Percentiles rank a stretch among this genome's conserved stretches.
These are phyloP conservation scores for Xylota sylvarum DNA, from an alignment of 2,888 invertebrate species.

Conservation along the genomic window DNA sequence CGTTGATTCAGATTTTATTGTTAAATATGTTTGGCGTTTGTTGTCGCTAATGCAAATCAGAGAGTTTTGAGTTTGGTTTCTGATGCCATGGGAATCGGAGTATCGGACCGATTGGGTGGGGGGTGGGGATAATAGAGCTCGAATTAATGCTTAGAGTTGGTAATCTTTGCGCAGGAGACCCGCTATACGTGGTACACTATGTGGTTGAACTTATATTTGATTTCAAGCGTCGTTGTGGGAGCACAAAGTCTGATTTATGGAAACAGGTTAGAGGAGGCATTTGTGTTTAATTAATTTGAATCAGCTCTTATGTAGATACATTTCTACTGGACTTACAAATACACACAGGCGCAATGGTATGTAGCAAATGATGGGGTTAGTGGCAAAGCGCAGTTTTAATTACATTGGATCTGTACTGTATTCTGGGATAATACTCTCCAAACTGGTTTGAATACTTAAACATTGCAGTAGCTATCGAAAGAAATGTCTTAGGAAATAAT, in stretches of 20 bases:
- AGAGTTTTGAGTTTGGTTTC: constrained; percentile 2
- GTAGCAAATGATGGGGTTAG: no score
- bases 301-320: not conserved
- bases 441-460: no score
- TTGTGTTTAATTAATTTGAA: not conserved
- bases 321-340: no score
- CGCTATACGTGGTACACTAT: not conserved
- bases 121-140: constrained; percentile 8
- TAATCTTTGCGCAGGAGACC: not conserved
- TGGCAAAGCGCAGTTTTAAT: no score
- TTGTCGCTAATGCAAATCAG: constrained; percentile 44
- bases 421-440: no score
- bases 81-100: constrained; percentile 45
- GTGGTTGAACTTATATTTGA: not conserved
- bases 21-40: constrained; percentile 67
- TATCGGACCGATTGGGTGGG: not conserved
- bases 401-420: no score
- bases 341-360: no score
- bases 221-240: not conserved
- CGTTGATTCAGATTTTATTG: constrained; percentile 71
- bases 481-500: no score
- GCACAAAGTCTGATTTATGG: constrained; percentile 37
- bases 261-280: not conserved
- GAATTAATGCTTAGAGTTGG: constrained; percentile 1
- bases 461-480: no score